phyloP scores from a whole-genome alignment of 2,888 invertebrate genomes.

The Bembecia ichneumoniformis region DNA sequence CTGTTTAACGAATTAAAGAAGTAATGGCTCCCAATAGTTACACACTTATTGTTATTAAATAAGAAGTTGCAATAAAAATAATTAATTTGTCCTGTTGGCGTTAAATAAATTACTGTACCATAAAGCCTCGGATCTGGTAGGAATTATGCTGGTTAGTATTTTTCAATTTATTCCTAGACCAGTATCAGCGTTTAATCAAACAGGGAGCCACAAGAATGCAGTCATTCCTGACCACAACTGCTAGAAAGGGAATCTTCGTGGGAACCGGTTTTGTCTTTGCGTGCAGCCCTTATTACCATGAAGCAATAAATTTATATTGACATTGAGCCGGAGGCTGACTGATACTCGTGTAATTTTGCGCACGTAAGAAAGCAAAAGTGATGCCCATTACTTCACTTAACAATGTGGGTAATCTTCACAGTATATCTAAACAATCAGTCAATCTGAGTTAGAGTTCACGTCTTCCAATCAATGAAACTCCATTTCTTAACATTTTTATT shows the following conservation, averaged over 20 bases:
- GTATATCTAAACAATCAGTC: too few relatives aligned
- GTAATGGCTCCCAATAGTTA: too few relatives aligned
- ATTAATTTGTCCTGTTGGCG: too few relatives aligned
- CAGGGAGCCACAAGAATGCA: conserved; percentile 42
- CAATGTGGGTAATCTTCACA: neutral
- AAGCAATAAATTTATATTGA: neutral
- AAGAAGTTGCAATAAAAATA: too few relatives aligned
- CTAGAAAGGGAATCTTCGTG: conserved; percentile 51
- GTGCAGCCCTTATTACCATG: neutral
- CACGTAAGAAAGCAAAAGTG: conserved; percentile 21
- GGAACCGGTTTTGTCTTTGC: conserved; percentile 40
- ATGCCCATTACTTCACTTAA: neutral
- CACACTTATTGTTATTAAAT: too few relatives aligned
- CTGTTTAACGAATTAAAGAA: too few relatives aligned
- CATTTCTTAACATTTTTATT: too few relatives aligned
- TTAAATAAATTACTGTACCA: too few relatives aligned
- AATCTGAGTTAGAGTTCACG: too few relatives aligned
- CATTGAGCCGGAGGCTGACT: neutral
- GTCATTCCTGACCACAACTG: conserved; percentile 22
- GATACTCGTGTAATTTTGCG: conserved; percentile 25
- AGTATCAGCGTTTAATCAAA: conserved; percentile 44
- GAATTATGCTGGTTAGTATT: neutral
- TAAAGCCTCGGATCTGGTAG: too few relatives aligned
- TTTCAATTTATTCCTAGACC: conserved; percentile 40
- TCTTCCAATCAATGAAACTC: too few relatives aligned